These are phyloP conservation scores for Odontocolon sp. DNA, from an alignment of 2,888 invertebrate genomes.

Conservation along the genomic window DNA sequence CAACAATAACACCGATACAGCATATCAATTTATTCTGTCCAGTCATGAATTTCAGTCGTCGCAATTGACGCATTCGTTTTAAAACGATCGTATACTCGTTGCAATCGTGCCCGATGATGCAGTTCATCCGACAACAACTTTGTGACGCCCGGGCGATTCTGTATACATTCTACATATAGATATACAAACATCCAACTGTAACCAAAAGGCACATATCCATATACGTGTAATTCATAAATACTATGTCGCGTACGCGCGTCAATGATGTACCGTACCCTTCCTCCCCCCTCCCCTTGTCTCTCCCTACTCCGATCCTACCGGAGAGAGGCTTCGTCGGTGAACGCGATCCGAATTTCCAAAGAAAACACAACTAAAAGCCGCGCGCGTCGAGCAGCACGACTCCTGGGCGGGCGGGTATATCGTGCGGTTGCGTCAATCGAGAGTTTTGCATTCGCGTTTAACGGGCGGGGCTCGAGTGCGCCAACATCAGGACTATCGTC, in stretches of 20 bases:
- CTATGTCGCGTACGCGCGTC: not conserved
- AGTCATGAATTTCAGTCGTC: slow-evolving; percentile 16
- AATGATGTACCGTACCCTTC: not conserved
- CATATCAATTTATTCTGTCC: too few relatives aligned
- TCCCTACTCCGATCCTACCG: too few relatives aligned
- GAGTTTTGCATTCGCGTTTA: slow-evolving; percentile 48
- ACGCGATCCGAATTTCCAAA: slow-evolving; percentile 33
- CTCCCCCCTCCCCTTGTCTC: too few relatives aligned
- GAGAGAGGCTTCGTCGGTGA: slow-evolving; percentile 5
- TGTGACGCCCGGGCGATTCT: not conserved
- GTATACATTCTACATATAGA: not conserved
- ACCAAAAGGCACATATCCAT: too few relatives aligned
- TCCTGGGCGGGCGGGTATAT: too few relatives aligned
- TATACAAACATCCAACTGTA: not conserved
- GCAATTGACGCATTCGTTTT: slow-evolving; percentile 33
- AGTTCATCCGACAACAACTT: slow-evolving; percentile 25
- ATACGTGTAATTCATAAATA: not conserved
- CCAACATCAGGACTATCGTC: not conserved
- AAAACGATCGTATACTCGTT: not conserved
- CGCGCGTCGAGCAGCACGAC: not conserved
- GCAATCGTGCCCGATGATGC: slow-evolving; percentile 13
- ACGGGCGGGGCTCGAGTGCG: slow-evolving; percentile 38
- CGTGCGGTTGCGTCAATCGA: slow-evolving; percentile 53
- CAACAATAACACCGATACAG: too few relatives aligned
- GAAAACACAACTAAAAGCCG: slow-evolving; percentile 22